A percentile compares a stretch with the other conserved stretches of the same genome.
phyloP scores from a whole-genome alignment of 2,113 vertebrate genomes.

The Myrmophylax atrothorax region DNA sequence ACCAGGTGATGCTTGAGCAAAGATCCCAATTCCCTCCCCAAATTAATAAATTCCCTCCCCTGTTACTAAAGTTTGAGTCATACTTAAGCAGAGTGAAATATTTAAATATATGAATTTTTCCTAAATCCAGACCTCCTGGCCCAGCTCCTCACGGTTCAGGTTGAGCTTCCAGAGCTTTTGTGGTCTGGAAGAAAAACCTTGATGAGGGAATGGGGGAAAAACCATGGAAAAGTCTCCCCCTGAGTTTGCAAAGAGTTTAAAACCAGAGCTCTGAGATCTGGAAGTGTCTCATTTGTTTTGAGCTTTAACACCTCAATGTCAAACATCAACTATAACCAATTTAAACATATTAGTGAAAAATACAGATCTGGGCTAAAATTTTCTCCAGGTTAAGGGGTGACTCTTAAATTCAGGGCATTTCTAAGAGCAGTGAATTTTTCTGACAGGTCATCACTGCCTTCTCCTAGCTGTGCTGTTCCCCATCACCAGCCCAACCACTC shows the following conservation, averaged over 20 bases:
- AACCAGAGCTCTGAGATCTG: not conserved
- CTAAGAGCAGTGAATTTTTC: not conserved
- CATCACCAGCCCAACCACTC: not conserved
- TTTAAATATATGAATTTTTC: not conserved
- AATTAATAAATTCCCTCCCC: not conserved
- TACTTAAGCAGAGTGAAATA: not conserved
- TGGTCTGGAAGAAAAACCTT: not conserved
- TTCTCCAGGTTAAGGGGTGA: not conserved
- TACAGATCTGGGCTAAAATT: not conserved
- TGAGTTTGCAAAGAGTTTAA: not conserved
- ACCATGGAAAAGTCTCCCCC: not conserved
- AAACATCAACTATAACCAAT: not conserved
- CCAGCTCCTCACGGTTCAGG: not conserved
- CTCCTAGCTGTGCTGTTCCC: not conserved
- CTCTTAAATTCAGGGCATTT: not conserved
- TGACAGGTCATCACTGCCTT: not conserved
- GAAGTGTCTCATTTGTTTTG: accelerated
- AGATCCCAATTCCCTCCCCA: not conserved
- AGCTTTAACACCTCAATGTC: accelerated
- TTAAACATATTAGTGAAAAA: not conserved
- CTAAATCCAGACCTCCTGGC: not conserved
- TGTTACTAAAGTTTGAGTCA: not conserved
- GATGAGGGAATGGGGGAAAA: accelerated
- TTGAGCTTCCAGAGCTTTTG: not conserved
- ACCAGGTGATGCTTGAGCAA: not conserved